Evolutionary conservation across 2,888 invertebrate genomes (phyloP), one percentile per base, ranked within the genome.

Genomic region (Coelopa pilipes): DNA sequence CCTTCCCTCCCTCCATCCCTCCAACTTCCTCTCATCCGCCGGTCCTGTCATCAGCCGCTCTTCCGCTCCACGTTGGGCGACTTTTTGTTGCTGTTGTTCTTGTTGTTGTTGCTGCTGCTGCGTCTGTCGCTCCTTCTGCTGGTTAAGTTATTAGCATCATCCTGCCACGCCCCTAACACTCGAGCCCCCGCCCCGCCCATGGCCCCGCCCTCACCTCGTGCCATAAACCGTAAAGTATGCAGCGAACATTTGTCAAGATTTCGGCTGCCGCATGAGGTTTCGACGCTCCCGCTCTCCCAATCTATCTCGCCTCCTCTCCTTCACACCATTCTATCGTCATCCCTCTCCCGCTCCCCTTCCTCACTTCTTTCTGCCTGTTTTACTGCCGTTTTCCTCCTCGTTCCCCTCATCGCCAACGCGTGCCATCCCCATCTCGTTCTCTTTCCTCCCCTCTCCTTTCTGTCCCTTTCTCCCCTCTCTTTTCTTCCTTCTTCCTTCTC

Each of bases 231-330:
- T 55, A 65, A 71, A 71, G 46, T 60, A 66, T 66, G 65, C 49
- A 13, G 47, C 66, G 24, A 72, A 67, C 67, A 72, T 72, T 67
- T 72, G 59, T 66, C 72, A 72, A 67, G 66, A 72, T 72, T 66
- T 72, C 21, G 53, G 45, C 34, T 70, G 34, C 62, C 21, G 21
- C 24, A 69, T 55, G 57, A 70, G n/a, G 24, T 11, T 47, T 19
- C 47, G 66, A 47, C 47, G 4, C 34, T 34, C 34, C 7, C 34
- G 4, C 34, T 34, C n/a, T n/a, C n/a, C n/a, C n/a, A n/a, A n/a
- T n/a, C n/a, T n/a, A n/a, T n/a, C n/a, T n/a, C n/a, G n/a, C n/a
- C n/a, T n/a, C n/a, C n/a, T n/a, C n/a, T n/a, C n/a, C n/a, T n/a
- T n/a, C n/a, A n/a, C n/a, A n/a, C n/a, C n/a, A n/a, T n/a, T n/a